These are phyloP conservation scores for Temnothorax curvispinosus DNA, from an alignment of 1,140 invertebrate genomes.

Conservation along the genomic window DNA sequence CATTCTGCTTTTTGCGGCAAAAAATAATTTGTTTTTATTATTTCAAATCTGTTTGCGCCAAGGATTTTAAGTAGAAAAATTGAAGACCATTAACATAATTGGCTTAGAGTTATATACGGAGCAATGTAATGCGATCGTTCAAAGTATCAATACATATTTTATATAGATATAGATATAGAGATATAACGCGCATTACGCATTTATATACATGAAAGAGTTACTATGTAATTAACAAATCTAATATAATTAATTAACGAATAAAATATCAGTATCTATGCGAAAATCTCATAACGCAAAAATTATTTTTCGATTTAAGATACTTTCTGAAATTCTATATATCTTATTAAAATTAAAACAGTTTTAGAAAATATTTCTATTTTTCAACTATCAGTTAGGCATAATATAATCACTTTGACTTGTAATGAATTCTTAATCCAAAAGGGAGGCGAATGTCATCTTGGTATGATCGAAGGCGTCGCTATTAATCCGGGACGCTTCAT, in stretches of 20 bases:
- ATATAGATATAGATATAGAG: neutral
- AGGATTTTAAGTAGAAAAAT: neutral
- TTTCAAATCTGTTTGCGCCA: neutral
- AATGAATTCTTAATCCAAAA: neutral
- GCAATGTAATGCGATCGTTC: neutral
- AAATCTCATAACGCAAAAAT: neutral
- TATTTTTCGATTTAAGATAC: neutral
- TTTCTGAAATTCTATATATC: neutral
- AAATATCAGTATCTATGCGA: neutral
- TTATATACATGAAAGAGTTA: conserved; percentile 1
- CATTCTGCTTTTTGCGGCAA: neutral
- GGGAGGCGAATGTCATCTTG: conserved; percentile 33
- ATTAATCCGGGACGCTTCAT: conserved; percentile 54
- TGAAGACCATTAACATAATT: neutral
- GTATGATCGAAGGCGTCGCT: conserved; percentile 59
- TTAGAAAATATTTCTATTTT: neutral
- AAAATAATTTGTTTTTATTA: neutral
- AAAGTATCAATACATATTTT: neutral
- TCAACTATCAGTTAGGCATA: neutral
- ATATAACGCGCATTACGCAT: neutral
- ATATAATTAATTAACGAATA: conserved; percentile 15
- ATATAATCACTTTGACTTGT: neutral
- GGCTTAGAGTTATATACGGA: neutral
- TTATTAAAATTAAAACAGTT: neutral
- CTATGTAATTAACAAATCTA: neutral